Evolutionary conservation across 2,113 vertebrate species (phyloP).

Genomic region (Nematolebias whitei): DNA sequence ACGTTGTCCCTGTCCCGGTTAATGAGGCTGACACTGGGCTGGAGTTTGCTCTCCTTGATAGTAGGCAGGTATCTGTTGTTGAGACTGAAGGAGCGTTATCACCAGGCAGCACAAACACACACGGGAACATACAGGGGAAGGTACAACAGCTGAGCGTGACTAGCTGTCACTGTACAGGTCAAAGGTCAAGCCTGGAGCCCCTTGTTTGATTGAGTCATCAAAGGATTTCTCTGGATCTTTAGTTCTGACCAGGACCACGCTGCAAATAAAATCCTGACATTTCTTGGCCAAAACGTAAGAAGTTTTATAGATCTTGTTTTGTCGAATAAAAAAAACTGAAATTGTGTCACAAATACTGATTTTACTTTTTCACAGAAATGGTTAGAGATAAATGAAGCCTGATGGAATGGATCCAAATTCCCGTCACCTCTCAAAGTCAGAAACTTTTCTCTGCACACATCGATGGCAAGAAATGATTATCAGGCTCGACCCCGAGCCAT

Average conservation of each 20-base stretch:
- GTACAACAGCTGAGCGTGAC: not conserved
- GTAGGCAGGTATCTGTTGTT: not conserved
- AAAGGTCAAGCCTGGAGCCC: conserved; percentile 9
- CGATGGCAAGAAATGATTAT: too few species aligned
- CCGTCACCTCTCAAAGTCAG: too few species aligned
- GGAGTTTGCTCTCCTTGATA: conserved; percentile 50
- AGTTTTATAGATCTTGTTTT: too few species aligned
- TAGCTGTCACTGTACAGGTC: not conserved
- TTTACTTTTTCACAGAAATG: too few species aligned
- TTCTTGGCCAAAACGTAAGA: too few species aligned
- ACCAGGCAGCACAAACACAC: not conserved
- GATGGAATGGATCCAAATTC: too few species aligned
- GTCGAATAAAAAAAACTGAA: too few species aligned
- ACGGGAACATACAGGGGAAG: not conserved
- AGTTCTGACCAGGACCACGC: not conserved
- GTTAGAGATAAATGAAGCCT: too few species aligned
- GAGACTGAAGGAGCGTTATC: not conserved
- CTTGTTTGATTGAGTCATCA: not conserved
- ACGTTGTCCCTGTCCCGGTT: conserved; percentile 32
- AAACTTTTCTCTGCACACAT: too few species aligned
- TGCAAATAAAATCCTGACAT: too few species aligned
- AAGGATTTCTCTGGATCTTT: not conserved
- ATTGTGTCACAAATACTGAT: too few species aligned
- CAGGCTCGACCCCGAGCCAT: too few species aligned
- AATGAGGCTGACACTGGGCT: conserved; percentile 54